Conservation (phyloP, 2,888 invertebrate genomes). For the Micoletzkya japonica region DNA sequence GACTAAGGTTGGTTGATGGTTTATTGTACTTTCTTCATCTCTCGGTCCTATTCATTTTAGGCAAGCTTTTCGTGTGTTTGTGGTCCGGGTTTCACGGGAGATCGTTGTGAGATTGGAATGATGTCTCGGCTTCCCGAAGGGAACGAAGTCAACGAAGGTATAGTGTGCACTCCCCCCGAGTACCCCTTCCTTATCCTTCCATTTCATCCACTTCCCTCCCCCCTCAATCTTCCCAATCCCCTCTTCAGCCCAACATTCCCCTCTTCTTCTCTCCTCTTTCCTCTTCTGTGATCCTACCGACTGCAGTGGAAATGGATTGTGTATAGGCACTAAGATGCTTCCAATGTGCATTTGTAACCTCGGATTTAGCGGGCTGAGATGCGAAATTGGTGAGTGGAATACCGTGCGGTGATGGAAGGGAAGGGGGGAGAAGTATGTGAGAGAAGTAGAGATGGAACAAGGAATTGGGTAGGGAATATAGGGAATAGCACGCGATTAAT, state of each 20-base stretch:
- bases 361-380: neutral
- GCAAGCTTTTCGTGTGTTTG: constrained; percentile 38
- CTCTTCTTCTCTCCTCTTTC: neutral
- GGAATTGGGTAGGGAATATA: too few relatives aligned
- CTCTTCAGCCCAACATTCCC: neutral
- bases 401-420: too few relatives aligned
- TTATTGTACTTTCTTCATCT: neutral
- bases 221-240: too few relatives aligned
- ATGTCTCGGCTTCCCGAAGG: too few relatives aligned
- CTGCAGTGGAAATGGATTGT: neutral
- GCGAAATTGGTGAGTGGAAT: neutral
- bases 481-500: too few relatives aligned
- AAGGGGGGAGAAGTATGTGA: too few relatives aligned
- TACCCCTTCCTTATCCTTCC: neutral
- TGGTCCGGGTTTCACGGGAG: constrained; percentile 22
- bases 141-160: neutral
- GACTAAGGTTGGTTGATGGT: constrained; percentile 33
- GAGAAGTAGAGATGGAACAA: too few relatives aligned
- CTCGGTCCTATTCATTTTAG: neutral
- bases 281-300: neutral
- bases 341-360: neutral
- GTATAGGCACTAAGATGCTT: neutral
- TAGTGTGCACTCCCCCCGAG: neutral
- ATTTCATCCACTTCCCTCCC: neutral
- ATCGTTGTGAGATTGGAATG: constrained; percentile 13